Evolutionary conservation across 2,888 invertebrate species (phyloP).

Genomic region (Gymnosoma rotundatum): DNA sequence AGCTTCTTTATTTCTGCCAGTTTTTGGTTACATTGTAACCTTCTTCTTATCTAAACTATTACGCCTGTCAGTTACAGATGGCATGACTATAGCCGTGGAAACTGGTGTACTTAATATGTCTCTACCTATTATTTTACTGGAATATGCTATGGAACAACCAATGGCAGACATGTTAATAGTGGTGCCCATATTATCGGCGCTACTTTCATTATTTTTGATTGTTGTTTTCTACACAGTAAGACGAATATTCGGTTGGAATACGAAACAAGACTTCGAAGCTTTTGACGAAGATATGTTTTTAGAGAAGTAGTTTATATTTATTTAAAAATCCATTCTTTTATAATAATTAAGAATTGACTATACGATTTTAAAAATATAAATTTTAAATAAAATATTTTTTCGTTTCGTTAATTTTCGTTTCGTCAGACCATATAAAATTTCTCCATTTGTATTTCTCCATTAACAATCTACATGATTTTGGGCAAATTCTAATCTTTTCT

Average conservation of each 20-base stretch:
- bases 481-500: no score
- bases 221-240: slow-evolving; percentile 84
- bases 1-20: slow-evolving; percentile 75
- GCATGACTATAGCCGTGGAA: slow-evolving; percentile 92
- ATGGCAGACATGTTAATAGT: slow-evolving; percentile 93
- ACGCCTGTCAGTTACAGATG: slow-evolving; percentile 85
- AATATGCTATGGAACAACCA: slow-evolving; percentile 90
- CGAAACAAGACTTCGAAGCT: slow-evolving; percentile 66
- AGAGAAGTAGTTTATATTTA: slow-evolving; percentile 10
- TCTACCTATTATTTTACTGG: slow-evolving; percentile 91
- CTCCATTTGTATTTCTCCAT: no score
- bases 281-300: slow-evolving; percentile 72
- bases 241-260: slow-evolving; percentile 80
- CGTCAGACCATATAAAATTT: no score
- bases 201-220: slow-evolving; percentile 94
- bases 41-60: slow-evolving; percentile 84
- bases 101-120: slow-evolving; percentile 95
- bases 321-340: no score
- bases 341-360: no score
- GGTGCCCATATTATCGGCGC: slow-evolving; percentile 92
- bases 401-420: no score
- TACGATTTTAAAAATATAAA: no score
- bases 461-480: no score
- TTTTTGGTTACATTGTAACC: slow-evolving; percentile 89
- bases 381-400: no score